These are phyloP conservation scores for Patiria miniata DNA, from an alignment of 35 echinoderm and acorn worm species.

Conservation along the genomic window DNA sequence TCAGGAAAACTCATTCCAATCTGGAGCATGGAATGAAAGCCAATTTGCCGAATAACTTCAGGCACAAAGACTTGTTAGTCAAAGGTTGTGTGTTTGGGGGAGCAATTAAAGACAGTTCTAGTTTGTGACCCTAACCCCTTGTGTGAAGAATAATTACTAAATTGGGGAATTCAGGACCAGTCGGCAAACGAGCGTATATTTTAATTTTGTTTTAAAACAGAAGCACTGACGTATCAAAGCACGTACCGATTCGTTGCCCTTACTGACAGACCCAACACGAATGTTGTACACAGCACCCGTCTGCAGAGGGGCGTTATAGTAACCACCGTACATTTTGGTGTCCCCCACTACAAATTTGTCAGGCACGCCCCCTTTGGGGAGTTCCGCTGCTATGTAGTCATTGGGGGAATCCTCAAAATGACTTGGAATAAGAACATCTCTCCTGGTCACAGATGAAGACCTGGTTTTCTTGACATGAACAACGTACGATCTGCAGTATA, in stretches of 20 bases:
- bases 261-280: slow-evolving; percentile 48
- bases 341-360: slow-evolving; percentile 63
- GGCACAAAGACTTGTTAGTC: no score
- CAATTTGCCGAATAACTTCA: no score
- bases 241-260: slow-evolving; percentile 21
- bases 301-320: slow-evolving; percentile 70
- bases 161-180: no score
- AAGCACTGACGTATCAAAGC: no score
- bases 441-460: background rate
- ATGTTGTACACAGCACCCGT: slow-evolving; percentile 53
- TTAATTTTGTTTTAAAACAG: no score
- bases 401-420: slow-evolving; percentile 25
- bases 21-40: no score
- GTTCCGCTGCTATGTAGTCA: slow-evolving; percentile 58
- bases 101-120: no score
- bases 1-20: no score
- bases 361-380: slow-evolving; percentile 34
- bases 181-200: no score
- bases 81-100: no score
- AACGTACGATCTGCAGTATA: background rate
- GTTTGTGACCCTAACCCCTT: no score
- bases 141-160: no score
- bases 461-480: background rate
- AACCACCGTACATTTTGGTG: slow-evolving; percentile 56
- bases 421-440: background rate